Conservation (phyloP, 2,113 vertebrate genomes). For the Bungarus multicinctus region DNA sequence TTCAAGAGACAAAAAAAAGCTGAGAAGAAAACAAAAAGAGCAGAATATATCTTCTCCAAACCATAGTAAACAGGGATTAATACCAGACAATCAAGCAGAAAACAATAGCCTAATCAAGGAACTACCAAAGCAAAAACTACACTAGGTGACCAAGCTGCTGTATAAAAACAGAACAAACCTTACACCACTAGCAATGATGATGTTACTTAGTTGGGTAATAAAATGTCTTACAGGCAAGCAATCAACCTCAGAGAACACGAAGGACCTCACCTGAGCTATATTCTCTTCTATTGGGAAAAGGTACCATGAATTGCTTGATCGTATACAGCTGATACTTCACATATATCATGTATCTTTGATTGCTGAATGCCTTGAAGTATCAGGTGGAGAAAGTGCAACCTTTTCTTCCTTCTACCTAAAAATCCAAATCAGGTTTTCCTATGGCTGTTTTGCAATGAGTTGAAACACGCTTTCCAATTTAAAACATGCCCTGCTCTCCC, state of each 20-base stretch:
- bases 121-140: background rate
- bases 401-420: background rate
- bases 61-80: background rate
- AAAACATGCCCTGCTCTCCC: background rate
- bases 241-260: background rate
- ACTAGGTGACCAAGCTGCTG: background rate
- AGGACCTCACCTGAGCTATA: background rate
- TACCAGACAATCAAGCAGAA: background rate
- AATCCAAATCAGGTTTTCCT: background rate
- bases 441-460: background rate
- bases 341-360: background rate
- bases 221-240: background rate
- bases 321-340: background rate
- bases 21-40: background rate
- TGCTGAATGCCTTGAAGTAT: background rate
- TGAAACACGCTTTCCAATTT: background rate
- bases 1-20: background rate
- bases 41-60: background rate
- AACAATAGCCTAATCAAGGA: background rate
- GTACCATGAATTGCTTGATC: background rate
- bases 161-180: background rate
- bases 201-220: background rate
- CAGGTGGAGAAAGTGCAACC: background rate
- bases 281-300: background rate
- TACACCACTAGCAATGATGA: background rate